Evolutionary conservation across 2,888 invertebrate genomes (phyloP).

Genomic region (Dicyrtomina minuta): DNA sequence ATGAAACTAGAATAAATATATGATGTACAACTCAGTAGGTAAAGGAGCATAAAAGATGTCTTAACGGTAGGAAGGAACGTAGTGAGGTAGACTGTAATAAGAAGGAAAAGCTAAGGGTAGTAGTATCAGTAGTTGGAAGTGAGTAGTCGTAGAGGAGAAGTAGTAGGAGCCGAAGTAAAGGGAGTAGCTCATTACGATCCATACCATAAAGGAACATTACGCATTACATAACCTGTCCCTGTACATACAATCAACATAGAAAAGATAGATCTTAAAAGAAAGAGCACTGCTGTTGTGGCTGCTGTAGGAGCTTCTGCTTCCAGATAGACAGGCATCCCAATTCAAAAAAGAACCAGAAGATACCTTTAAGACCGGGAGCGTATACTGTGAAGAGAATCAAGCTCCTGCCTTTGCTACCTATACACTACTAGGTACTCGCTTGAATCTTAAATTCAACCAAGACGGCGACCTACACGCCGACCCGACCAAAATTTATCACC

Average conservation of each 20-base stretch:
- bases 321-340: constrained; percentile 18
- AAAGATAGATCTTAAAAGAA: constrained; percentile 10
- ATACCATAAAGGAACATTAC: constrained; percentile 12
- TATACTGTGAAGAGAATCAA: constrained; percentile 30
- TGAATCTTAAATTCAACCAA: constrained; percentile 8
- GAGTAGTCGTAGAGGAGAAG: neutral
- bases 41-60: constrained; percentile 19
- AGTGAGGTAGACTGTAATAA: constrained; percentile 22
- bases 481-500: constrained; percentile 29
- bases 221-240: constrained; percentile 17
- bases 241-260: constrained; percentile 4
- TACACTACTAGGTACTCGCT: constrained; percentile 19
- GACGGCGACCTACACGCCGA: constrained; percentile 16
- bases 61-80: constrained; percentile 25
- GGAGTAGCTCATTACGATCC: constrained; percentile 24
- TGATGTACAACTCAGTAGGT: constrained; percentile 22
- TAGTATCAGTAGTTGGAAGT: neutral
- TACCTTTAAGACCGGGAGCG: constrained; percentile 34
- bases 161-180: constrained; percentile 23
- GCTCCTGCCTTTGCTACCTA: constrained; percentile 32
- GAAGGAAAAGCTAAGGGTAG: neutral
- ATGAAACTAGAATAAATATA: constrained; percentile 13
- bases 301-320: constrained; percentile 30
- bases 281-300: constrained; percentile 22
- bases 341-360: constrained; percentile 20